A percentile compares a stretch with the other conserved stretches of the same genome.
These are phyloP conservation scores for Aspiorhynchus laticeps DNA, from an alignment of 2,113 vertebrate genomes.

Conservation along the genomic window DNA sequence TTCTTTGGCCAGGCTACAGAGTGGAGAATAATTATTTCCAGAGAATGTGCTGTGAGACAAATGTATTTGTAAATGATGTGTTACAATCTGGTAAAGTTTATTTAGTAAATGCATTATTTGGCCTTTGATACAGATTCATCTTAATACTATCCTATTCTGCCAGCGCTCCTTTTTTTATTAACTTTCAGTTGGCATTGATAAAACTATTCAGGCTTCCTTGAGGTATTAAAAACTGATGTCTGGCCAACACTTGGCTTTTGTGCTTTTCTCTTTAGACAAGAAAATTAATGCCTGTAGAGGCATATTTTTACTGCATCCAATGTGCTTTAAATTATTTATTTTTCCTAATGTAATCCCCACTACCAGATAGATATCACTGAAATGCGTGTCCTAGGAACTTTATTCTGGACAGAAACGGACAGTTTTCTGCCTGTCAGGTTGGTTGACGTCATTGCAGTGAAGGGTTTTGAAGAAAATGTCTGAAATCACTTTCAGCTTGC, in stretches of 20 bases:
- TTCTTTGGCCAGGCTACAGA: not conserved
- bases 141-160: not conserved
- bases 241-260: slow-evolving; percentile 6
- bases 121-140: not conserved
- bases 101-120: not conserved
- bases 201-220: not conserved
- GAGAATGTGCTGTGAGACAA: not conserved
- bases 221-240: slow-evolving; percentile 7
- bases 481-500: not conserved
- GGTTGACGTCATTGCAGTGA: not conserved
- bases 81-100: not conserved
- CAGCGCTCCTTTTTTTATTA: not conserved
- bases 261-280: not conserved
- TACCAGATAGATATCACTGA: not conserved
- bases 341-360: not conserved
- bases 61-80: not conserved
- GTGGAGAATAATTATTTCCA: slow-evolving; percentile 3
- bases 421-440: not conserved
- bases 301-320: not conserved
- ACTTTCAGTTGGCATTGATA: slow-evolving; percentile 4
- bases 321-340: not conserved
- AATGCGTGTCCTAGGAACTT: not conserved
- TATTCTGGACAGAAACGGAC: not conserved
- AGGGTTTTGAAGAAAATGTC: not conserved
- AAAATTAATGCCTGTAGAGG: not conserved